phyloP scores from a whole-genome alignment of 2,888 invertebrate species.

The Sarcophaga variegata region DNA sequence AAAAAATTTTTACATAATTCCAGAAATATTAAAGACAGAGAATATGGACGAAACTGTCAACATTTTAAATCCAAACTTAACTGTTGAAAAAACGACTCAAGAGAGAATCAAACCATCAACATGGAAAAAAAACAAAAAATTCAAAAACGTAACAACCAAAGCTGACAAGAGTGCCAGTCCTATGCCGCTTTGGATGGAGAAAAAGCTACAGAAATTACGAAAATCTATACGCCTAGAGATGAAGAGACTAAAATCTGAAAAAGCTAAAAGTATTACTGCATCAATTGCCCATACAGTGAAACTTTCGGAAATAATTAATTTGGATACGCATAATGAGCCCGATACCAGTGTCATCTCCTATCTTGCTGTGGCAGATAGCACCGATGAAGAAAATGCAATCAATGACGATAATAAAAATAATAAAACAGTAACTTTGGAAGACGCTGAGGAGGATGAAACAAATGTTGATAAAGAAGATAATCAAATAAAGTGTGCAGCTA shows the following conservation, averaged over 20 bases:
- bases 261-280: slow-evolving; percentile 59
- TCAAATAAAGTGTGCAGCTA: background rate
- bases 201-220: slow-evolving; percentile 75
- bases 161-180: background rate
- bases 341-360: slow-evolving; percentile 76
- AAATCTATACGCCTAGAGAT: slow-evolving; percentile 74
- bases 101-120: background rate
- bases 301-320: slow-evolving; percentile 70
- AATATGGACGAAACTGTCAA: background rate
- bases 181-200: slow-evolving; percentile 72
- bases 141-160: slow-evolving; percentile 10
- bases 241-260: slow-evolving; percentile 77
- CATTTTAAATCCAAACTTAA: background rate
- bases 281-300: slow-evolving; percentile 54
- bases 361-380: slow-evolving; percentile 77
- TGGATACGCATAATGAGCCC: slow-evolving; percentile 73
- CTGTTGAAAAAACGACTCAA: background rate
- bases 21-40: background rate
- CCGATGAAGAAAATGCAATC: slow-evolving; percentile 55
- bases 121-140: slow-evolving; percentile 31
- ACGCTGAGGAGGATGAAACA: slow-evolving; percentile 74
- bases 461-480: background rate
- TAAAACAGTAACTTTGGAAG: slow-evolving; percentile 50
- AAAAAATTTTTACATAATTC: background rate
- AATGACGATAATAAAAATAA: slow-evolving; percentile 71